phyloP scores from a whole-genome alignment of 2,888 invertebrate species.

The Hypselothyrea guttata region DNA sequence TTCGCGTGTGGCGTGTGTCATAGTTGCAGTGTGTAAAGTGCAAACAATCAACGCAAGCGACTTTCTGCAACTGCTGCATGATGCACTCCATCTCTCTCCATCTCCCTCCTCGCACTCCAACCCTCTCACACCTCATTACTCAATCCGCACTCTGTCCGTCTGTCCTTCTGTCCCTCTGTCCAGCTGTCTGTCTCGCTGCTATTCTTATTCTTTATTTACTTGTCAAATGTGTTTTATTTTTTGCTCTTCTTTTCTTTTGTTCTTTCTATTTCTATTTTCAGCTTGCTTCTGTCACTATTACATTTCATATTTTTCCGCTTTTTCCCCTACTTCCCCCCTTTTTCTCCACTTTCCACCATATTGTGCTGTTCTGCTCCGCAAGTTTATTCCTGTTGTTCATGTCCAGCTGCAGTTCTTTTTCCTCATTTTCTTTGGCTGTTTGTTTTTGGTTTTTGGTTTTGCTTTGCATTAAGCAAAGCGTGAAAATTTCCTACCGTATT shows the following conservation, averaged over 20 bases:
- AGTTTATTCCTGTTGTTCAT: constrained; percentile 13
- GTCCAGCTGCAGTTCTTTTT: constrained; percentile 18
- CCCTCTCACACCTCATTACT: neutral
- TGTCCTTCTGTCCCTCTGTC: neutral
- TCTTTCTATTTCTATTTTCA: constrained; percentile 21
- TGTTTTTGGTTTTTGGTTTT: constrained; percentile 34
- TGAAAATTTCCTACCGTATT: constrained; percentile 11
- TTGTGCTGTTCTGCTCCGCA: constrained; percentile 18
- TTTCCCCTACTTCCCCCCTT: neutral
- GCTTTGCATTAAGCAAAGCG: constrained; percentile 22
- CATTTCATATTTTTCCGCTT: constrained; percentile 65
- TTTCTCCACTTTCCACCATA: constrained; percentile 4
- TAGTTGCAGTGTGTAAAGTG: constrained; percentile 70
- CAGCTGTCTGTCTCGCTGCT: constrained; percentile 8
- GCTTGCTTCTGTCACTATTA: constrained; percentile 71
- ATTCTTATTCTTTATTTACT: constrained; percentile 31
- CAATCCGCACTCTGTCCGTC: neutral
- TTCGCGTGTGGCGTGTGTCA: constrained; percentile 46
- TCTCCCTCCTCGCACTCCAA: too few species aligned
- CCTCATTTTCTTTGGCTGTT: neutral
- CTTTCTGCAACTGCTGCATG: constrained; percentile 58
- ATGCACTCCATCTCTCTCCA: constrained; percentile 29
- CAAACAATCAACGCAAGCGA: constrained; percentile 75
- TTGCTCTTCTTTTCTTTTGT: neutral
- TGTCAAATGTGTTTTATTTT: constrained; percentile 56